A percentile compares a stretch with the other conserved stretches of the same genome.
Evolutionary conservation across 1,140 invertebrate species (phyloP).

Genomic region (Coptotermes formosanus): DNA sequence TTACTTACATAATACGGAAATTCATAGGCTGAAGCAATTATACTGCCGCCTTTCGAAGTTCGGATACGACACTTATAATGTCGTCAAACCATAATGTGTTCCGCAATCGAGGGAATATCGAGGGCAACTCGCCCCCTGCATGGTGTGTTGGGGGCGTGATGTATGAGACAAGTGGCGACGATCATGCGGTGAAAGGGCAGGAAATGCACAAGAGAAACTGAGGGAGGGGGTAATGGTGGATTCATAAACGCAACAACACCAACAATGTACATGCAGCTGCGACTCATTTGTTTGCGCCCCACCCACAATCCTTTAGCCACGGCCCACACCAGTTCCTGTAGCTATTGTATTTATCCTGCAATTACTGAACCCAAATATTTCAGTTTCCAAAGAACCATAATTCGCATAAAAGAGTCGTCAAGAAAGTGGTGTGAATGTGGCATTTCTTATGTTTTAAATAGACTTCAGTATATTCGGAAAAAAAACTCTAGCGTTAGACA

Average conservation of each 20-base stretch:
- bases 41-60: no score
- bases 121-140: neutral
- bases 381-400: no score
- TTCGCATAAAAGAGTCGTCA: no score
- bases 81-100: neutral
- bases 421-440: no score
- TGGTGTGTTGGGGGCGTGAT: neutral
- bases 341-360: neutral
- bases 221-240: neutral
- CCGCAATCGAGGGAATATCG: neutral
- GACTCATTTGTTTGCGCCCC: neutral
- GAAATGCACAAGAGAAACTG: neutral
- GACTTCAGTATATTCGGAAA: no score
- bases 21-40: no score
- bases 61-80: neutral
- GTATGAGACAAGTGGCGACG: constrained; percentile 1
- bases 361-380: neutral
- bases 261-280: neutral
- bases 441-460: no score
- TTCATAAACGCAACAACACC: constrained; percentile 5
- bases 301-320: neutral
- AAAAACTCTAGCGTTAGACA: no score
- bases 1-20: no score
- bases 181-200: constrained; percentile 16
- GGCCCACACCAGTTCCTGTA: neutral